These are phyloP conservation scores for Mobula birostris DNA, from an alignment of 2,113 vertebrate species.

Conservation along the genomic window DNA sequence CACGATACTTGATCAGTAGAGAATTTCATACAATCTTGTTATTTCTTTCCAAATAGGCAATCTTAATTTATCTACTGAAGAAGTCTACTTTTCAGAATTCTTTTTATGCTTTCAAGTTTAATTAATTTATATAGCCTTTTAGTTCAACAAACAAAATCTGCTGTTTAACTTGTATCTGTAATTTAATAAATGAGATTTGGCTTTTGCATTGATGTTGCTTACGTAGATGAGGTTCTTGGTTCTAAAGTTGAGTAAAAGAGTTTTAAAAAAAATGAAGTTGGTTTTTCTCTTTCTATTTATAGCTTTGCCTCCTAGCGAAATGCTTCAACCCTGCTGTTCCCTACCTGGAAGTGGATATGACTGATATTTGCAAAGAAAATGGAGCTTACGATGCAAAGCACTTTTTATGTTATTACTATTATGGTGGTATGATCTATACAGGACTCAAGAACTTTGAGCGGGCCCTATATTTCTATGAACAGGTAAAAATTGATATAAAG, in stretches of 20 bases:
- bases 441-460: slow-evolving; percentile 97
- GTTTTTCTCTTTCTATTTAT: slow-evolving; percentile 46
- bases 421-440: slow-evolving; percentile 99
- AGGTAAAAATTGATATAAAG: slow-evolving; percentile 60
- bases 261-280: slow-evolving; percentile 4
- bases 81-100: background rate
- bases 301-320: slow-evolving; percentile 98
- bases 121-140: background rate
- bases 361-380: slow-evolving; percentile 99
- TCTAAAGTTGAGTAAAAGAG: background rate
- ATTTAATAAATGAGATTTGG: background rate
- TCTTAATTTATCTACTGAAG: background rate
- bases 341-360: slow-evolving; percentile 97
- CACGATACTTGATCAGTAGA: background rate
- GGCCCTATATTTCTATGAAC: slow-evolving; percentile 98
- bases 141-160: background rate
- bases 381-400: slow-evolving; percentile 97
- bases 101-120: background rate
- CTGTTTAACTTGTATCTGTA: background rate
- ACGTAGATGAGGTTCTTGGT: background rate
- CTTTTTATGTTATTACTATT: slow-evolving; percentile 98
- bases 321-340: slow-evolving; percentile 95
- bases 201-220: background rate
- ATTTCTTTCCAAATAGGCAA: background rate
- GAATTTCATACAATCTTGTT: background rate